Base-by-base conservation (phyloP, 2,888 invertebrate species). In the Cistogaster globosa region DNA sequence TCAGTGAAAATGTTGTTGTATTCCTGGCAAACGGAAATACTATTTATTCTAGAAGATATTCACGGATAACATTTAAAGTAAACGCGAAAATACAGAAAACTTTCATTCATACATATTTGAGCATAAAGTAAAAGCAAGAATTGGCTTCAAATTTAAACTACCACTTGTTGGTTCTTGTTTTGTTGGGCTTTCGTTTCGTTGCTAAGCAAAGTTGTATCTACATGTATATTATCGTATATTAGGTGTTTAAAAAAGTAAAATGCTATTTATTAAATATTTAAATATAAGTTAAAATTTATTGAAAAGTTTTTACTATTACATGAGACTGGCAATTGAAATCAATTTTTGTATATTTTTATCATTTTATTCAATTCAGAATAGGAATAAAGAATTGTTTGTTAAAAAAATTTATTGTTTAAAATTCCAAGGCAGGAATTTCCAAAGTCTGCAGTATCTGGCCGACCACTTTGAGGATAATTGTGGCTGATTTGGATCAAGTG, bases 101-200 rank as follows among this genome's bases (percentile, higher is more conserved):
- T 22, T 12, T 45, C 62, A 48, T 48, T 48, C 45, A n/a, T 48
- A 48, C 45, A 48, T 72, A 77, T 72, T 67, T 60, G 14, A 45
- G 68, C 20, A 51, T 58, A 48, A 57, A 45, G 32, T 60, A 68
- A 11, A 42, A 65, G 20, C 36, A 36, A 2, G 62, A 72, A 42
- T 48, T 60, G 55, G 36, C 42, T 67, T 76, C 26, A 45, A 67
- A 8, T 57, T 48, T 20, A 36, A 83, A 74, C 26, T 68, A 60
- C 60, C 78, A 83, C 74, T 83, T 83, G 83, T 83, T 83, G 83
- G 68, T 62, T 63, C 16, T 75, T 63, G 36, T 78, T 51, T 71
- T 20, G 48, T 62, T 76, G 58, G 22, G 14, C 14, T n/a, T 16
- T 48, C n/a, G 6, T 48, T 48, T 48, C 16, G n/a, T n/a, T n/a